Conservation (phyloP, 2,113 vertebrate genomes). For the Ancistrus triradiatus region DNA sequence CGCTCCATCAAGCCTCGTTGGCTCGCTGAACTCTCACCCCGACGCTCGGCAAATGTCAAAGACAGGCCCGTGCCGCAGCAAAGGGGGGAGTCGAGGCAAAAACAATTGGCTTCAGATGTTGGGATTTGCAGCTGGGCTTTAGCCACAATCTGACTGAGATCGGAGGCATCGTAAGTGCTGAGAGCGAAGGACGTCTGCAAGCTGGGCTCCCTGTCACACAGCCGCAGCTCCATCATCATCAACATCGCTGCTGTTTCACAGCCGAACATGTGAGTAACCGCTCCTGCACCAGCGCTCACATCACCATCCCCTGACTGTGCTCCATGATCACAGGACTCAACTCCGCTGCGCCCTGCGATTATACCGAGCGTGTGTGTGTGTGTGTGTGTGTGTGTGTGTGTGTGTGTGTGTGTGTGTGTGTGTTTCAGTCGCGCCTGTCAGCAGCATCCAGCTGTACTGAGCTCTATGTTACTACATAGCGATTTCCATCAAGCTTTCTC, state of each 20-base stretch:
- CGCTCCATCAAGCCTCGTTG: slow-evolving; percentile 67
- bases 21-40: slow-evolving; percentile 77
- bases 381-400: slow-evolving; percentile 9
- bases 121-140: slow-evolving; percentile 49
- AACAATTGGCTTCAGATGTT: slow-evolving; percentile 56
- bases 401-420: slow-evolving; percentile 3
- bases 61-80: slow-evolving; percentile 75
- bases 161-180: neutral
- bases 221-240: neutral
- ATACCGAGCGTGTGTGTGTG: neutral
- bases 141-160: neutral
- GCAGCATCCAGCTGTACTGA: slow-evolving; percentile 45
- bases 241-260: slow-evolving; percentile 51
- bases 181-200: slow-evolving; percentile 18
- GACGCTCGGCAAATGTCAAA: slow-evolving; percentile 75
- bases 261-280: slow-evolving; percentile 74
- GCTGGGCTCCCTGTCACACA: slow-evolving; percentile 27
- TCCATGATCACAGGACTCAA: neutral
- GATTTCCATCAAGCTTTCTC: neutral
- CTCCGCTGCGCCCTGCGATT: neutral
- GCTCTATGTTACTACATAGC: neutral
- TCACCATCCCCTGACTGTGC: slow-evolving; percentile 20
- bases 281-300: slow-evolving; percentile 20
- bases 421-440: slow-evolving; percentile 22
- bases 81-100: slow-evolving; percentile 63